Conservation (phyloP, 35 echinoderm and acorn worm genomes). For the Strongylocentrotus purpuratus region DNA sequence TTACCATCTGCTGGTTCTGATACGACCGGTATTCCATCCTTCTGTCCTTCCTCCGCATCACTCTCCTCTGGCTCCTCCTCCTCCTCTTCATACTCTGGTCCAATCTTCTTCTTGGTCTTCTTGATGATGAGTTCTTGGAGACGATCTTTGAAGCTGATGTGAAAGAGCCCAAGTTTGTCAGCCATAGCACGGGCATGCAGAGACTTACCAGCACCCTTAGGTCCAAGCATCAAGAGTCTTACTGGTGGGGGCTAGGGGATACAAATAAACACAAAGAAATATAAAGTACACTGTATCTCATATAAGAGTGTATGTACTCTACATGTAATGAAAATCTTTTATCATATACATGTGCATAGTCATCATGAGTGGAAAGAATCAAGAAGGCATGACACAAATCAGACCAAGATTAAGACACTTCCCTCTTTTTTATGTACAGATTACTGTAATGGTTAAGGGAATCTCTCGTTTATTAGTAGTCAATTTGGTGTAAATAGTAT, state of each 20-base stretch:
- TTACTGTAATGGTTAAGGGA: too few relatives aligned
- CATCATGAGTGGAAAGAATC: too few relatives aligned
- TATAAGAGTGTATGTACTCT: neutral
- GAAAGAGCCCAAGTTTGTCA: slow-evolving; percentile 92
- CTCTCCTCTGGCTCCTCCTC: slow-evolving; percentile 87
- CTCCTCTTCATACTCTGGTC: slow-evolving; percentile 95
- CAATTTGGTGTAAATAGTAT: too few relatives aligned
- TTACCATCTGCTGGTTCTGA: neutral
- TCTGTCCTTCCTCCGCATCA: slow-evolving; percentile 61
- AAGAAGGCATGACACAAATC: too few relatives aligned
- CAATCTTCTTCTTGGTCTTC: slow-evolving; percentile 99
- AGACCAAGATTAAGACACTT: too few relatives aligned
- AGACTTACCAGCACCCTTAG: slow-evolving; percentile 86
- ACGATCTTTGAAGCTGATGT: slow-evolving; percentile 96
- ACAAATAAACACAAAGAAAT: neutral
- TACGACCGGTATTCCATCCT: slow-evolving; percentile 36
- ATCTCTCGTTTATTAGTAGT: too few relatives aligned
- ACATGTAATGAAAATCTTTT: too few relatives aligned
- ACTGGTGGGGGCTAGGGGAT: slow-evolving; percentile 81
- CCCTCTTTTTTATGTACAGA: too few relatives aligned
- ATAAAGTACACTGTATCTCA: neutral
- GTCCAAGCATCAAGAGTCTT: slow-evolving; percentile 84
- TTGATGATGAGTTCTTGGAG: slow-evolving; percentile 95
- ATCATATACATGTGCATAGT: too few relatives aligned
- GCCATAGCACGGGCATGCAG: slow-evolving; percentile 83